Percentiles rank a stretch among this genome's conserved stretches.
These are phyloP conservation scores for Nymphalis polychloros DNA, from an alignment of 2,888 invertebrate species.

Conservation along the genomic window DNA sequence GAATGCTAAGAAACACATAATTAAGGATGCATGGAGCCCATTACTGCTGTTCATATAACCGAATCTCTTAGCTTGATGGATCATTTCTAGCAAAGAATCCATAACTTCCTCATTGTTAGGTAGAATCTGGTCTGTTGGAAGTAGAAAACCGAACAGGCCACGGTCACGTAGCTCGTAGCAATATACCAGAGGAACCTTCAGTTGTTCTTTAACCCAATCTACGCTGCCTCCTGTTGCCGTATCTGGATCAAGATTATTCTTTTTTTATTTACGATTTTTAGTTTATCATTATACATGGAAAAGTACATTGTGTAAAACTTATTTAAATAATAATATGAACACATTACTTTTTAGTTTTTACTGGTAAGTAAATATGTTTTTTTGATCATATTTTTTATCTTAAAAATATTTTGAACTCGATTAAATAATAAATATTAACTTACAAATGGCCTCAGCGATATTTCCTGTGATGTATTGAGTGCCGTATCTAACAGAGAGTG, in stretches of 20 bases:
- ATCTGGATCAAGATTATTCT: conserved; percentile 63
- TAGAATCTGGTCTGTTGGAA: conserved; percentile 85
- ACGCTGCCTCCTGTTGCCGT: conserved; percentile 84
- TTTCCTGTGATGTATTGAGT: conserved; percentile 78
- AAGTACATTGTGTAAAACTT: too few species aligned
- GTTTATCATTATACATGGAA: too few species aligned
- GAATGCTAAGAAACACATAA: conserved; percentile 2
- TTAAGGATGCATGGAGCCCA: conserved; percentile 5
- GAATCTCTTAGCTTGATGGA: conserved; percentile 62
- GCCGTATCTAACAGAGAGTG: conserved; percentile 70
- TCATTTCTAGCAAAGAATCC: conserved; percentile 65
- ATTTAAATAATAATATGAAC: too few species aligned
- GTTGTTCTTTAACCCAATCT: conserved; percentile 88
- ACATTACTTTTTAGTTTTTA: too few species aligned
- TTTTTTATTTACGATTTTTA: neutral
- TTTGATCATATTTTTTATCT: too few species aligned
- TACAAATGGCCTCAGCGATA: conserved; percentile 82
- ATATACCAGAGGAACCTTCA: conserved; percentile 84
- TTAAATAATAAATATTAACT: conserved; percentile 42
- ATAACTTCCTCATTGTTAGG: conserved; percentile 83
- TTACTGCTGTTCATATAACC: conserved; percentile 56
- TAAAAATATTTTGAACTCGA: too few species aligned
- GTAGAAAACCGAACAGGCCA: conserved; percentile 84
- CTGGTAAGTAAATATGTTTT: too few species aligned
- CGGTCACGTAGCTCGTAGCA: conserved; percentile 87